phyloP scores from a whole-genome alignment of 2,113 vertebrate species.

The Alethe castanea region DNA sequence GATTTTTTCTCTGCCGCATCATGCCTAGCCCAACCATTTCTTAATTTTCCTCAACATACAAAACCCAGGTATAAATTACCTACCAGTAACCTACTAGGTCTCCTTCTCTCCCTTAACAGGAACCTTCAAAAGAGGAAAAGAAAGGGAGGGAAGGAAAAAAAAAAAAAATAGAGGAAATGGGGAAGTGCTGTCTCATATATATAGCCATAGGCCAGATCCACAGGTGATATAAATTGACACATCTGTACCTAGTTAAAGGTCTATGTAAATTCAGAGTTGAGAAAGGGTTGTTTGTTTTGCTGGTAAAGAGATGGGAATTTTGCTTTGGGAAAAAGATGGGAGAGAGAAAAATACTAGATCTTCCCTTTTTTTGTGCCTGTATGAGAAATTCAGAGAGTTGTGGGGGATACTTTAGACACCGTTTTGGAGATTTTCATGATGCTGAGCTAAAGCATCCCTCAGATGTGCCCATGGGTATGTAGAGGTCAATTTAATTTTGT shows the following conservation, averaged over 20 bases:
- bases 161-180: no score
- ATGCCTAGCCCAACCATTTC: accelerated
- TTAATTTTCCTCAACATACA: neutral
- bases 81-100: neutral
- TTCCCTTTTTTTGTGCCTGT: neutral
- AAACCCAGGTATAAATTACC: neutral
- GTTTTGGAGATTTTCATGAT: accelerated
- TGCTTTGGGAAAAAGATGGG: accelerated
- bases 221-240: neutral
- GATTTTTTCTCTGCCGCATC: neutral
- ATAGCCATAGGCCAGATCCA: neutral
- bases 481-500: neutral
- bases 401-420: accelerated
- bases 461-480: accelerated
- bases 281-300: accelerated
- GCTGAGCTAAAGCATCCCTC: neutral
- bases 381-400: neutral
- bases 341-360: neutral
- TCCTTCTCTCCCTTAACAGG: neutral
- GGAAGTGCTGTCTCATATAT: neutral
- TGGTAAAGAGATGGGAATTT: neutral
- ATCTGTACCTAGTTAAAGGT: neutral
- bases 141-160: no score
- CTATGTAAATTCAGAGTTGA: neutral
- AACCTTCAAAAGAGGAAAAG: accelerated